Conservation (phyloP, 2,888 invertebrate genomes). For the Sarcophaga rosellei region DNA sequence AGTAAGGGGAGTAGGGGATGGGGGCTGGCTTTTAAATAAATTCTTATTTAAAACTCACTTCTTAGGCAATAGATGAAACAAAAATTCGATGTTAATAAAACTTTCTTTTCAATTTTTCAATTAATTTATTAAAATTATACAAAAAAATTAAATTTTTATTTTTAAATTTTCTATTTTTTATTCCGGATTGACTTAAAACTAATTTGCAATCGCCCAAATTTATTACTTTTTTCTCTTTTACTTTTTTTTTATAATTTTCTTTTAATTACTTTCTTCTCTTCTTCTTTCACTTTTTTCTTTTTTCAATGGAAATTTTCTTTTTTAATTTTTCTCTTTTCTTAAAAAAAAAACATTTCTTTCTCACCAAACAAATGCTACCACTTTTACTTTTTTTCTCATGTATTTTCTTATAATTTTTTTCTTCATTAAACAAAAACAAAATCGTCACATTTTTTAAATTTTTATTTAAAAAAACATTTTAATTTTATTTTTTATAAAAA, state of each 20-base stretch:
- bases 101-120: too few species aligned
- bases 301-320: neutral
- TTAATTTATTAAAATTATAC: too few species aligned
- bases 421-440: neutral
- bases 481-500: neutral
- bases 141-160: too few species aligned
- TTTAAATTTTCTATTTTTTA: neutral
- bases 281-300: neutral
- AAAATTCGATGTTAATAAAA: too few species aligned
- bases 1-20: too few species aligned
- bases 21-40: too few species aligned
- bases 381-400: neutral
- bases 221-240: neutral
- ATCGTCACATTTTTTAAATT: too few species aligned
- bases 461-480: neutral
- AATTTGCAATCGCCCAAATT: neutral
- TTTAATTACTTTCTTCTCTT: neutral
- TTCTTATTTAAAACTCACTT: too few species aligned
- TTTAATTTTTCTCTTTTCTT: conserved; percentile 1
- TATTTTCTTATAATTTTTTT: neutral
- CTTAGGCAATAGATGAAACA: too few species aligned
- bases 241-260: neutral
- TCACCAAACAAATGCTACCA: neutral
- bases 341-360: conserved; percentile 10
- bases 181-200: too few species aligned